A percentile compares a stretch with the other conserved stretches of the same genome.
phyloP scores from a whole-genome alignment of 2,113 vertebrate genomes.

The Sander vitreus region DNA sequence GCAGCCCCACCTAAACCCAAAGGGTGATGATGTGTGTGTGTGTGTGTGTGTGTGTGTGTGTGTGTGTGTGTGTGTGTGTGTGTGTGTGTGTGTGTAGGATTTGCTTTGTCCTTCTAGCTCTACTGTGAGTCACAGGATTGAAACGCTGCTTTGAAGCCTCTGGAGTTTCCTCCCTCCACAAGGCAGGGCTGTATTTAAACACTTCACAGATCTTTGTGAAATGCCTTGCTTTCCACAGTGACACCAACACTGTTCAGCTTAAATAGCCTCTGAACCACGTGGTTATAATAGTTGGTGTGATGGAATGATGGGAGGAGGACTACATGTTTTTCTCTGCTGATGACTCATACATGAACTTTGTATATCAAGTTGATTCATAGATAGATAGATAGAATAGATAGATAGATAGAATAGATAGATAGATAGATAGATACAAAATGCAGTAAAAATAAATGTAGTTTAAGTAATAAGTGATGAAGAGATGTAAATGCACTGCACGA shows the following conservation, averaged over 20 bases:
- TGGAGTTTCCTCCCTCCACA: constrained; percentile 61
- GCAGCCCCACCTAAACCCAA: constrained; percentile 40
- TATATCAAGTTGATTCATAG: neutral
- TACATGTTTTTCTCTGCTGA: neutral
- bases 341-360: neutral
- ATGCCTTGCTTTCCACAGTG: constrained; percentile 27
- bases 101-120: constrained; percentile 46
- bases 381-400: neutral
- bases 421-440: no score
- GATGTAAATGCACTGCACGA: no score
- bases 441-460: no score
- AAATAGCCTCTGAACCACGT: constrained; percentile 2
- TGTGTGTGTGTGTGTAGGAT: constrained; percentile 41
- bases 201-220: constrained; percentile 50
- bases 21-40: constrained; percentile 12
- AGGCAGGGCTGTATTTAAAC: constrained; percentile 66
- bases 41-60: constrained; percentile 35
- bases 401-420: neutral
- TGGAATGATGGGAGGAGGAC: neutral
- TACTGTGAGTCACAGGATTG: constrained; percentile 74
- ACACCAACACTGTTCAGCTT: constrained; percentile 15
- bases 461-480: no score
- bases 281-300: neutral
- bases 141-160: constrained; percentile 67
- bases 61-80: constrained; percentile 6